Evolutionary conservation across 2,888 invertebrate species (phyloP), one percentile per base, ranked within the genome.

Genomic region (Penaeus monodon): DNA sequence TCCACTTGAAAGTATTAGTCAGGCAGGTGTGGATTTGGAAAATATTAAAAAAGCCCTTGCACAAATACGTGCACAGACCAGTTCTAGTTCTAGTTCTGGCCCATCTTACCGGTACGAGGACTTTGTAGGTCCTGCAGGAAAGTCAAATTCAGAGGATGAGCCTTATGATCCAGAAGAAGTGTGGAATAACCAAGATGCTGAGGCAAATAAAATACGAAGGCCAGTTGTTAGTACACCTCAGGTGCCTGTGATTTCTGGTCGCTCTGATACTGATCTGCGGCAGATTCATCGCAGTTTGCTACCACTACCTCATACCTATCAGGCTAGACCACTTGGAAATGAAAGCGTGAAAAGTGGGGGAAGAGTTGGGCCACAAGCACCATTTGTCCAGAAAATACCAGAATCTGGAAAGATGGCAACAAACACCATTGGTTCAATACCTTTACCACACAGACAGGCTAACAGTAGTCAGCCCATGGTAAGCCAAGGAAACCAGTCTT

Each of bases 101-200:
- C 73, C 64, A 49, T 84, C 85, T 78, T 89, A 87, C 70, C 86
- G 87, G 8, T 89, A 89, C 57, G 89, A 89, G 78, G 89, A 89
- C 74, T 89, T 89, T 84, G 82, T 89, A 24, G 89, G 89, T 17
- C 89, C 88, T 73, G 84, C 86, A 4, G 27, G 78, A 64, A 79
- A 57, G 57, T 49, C 77, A 8, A 76, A 84, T 38, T 17, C 38
- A 29, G 84, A 88, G 33, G 86, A 84, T 63, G 86, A 86, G 27
- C 82, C 83, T 7, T 88, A 88, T 80, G 84, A 88, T 84, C 88
- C 88, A 44, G 88, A 88, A 65, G 88, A 88, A 80, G 80, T 86
- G 6, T 88, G 88, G 88, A 83, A 88, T n/a, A 84, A 27, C 44
- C 73, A 78, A 44, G 70, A 76, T 66, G 24, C 49, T 3, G 70